Percentiles rank a stretch among this genome's conserved stretches.
Conservation (phyloP, 2,797 vertebrate genomes). For the Alectoris magna region DNA sequence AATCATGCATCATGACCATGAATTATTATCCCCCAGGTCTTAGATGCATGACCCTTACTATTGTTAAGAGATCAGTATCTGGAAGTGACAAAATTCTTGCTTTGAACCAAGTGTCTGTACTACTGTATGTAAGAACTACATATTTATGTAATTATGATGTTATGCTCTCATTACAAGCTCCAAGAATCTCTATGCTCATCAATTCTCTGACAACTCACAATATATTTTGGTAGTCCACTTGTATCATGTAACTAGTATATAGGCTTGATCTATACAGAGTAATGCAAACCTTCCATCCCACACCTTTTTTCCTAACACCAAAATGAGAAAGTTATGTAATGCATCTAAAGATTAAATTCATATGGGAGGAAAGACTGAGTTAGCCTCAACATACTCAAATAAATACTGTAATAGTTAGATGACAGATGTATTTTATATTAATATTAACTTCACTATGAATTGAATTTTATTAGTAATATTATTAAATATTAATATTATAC, state of each 20-base stretch:
- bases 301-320: neutral
- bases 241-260: neutral
- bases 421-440: neutral
- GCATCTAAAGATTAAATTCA: neutral
- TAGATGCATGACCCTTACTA: neutral
- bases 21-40: neutral
- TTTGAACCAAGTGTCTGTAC: neutral
- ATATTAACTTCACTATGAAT: neutral
- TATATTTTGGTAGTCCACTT: neutral
- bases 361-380: neutral
- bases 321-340: neutral
- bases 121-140: neutral
- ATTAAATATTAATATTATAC: neutral
- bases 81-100: neutral
- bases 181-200: neutral
- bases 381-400: neutral
- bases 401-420: conserved; percentile 5
- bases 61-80: neutral
- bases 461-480: no score
- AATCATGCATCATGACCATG: neutral
- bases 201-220: neutral
- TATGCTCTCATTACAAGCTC: neutral
- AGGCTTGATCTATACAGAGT: neutral
- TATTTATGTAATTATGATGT: neutral
- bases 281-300: neutral